phyloP scores from a whole-genome alignment of 2,797 vertebrate species.

The Pipistrellus pipistrellus region DNA sequence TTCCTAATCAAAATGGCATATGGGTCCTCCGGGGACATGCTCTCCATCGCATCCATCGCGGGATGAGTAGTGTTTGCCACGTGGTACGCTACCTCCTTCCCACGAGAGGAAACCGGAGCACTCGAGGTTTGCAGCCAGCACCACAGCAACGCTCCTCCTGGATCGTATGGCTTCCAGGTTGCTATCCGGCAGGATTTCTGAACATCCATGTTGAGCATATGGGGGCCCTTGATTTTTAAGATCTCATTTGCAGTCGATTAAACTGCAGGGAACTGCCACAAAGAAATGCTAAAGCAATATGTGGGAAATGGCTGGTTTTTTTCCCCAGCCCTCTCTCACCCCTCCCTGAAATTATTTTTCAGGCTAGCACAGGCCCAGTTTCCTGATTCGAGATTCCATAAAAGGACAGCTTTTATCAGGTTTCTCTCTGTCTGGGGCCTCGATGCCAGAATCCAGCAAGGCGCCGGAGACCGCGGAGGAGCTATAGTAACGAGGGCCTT shows the following conservation, averaged over 20 bases:
- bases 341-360: neutral
- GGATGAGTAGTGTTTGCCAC: conserved; percentile 45
- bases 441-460: conserved; percentile 58
- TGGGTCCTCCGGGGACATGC: neutral
- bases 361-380: conserved; percentile 46
- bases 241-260: conserved; percentile 70
- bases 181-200: conserved; percentile 30
- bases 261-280: conserved; percentile 56
- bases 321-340: neutral
- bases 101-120: conserved; percentile 16
- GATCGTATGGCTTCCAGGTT: conserved; percentile 38
- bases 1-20: conserved; percentile 37
- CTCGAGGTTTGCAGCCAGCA: conserved; percentile 61
- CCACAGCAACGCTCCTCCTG: conserved; percentile 39
- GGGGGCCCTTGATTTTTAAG: conserved; percentile 65
- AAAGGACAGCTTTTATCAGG: conserved; percentile 4
- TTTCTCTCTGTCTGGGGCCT: conserved; percentile 37
- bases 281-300: conserved; percentile 22
- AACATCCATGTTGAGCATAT: conserved; percentile 17
- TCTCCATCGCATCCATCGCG: conserved; percentile 31
- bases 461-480: conserved; percentile 45
- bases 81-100: neutral
- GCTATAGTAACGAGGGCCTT: conserved; percentile 63
- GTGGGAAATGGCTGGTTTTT: conserved; percentile 36
- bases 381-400: conserved; percentile 9